Evolutionary conservation across 2,888 invertebrate species (phyloP).

Genomic region (Sycophila texana): DNA sequence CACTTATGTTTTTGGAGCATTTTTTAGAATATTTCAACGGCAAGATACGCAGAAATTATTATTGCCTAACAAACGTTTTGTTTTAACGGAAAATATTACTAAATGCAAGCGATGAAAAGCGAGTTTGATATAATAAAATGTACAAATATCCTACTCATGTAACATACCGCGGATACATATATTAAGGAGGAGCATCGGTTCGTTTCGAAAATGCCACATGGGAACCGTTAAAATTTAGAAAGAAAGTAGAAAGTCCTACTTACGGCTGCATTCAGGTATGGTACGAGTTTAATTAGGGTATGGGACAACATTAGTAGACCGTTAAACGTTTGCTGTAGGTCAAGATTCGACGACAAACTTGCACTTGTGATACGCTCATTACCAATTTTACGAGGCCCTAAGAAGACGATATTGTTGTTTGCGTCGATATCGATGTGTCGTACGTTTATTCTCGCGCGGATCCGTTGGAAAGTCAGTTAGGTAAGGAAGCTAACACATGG

Average conservation of each 20-base stretch:
- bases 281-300: background rate
- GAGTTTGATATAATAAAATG: background rate
- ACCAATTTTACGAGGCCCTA: no score
- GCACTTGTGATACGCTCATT: background rate
- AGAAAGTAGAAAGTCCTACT: slow-evolving; percentile 25
- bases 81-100: background rate
- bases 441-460: background rate
- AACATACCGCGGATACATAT: no score
- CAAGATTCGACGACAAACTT: background rate
- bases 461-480: slow-evolving; percentile 45
- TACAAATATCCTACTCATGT: background rate
- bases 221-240: slow-evolving; percentile 22
- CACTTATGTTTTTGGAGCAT: no score
- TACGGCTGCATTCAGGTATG: background rate
- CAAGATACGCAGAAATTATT: background rate
- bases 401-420: no score
- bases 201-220: background rate
- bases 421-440: no score
- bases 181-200: no score
- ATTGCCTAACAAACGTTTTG: background rate
- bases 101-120: background rate
- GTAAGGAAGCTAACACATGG: slow-evolving; percentile 12
- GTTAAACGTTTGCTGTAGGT: background rate
- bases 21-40: no score
- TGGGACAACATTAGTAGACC: slow-evolving; percentile 10